Evolutionary conservation across 2,888 invertebrate species (phyloP).

Genomic region (Diaphora mendica): DNA sequence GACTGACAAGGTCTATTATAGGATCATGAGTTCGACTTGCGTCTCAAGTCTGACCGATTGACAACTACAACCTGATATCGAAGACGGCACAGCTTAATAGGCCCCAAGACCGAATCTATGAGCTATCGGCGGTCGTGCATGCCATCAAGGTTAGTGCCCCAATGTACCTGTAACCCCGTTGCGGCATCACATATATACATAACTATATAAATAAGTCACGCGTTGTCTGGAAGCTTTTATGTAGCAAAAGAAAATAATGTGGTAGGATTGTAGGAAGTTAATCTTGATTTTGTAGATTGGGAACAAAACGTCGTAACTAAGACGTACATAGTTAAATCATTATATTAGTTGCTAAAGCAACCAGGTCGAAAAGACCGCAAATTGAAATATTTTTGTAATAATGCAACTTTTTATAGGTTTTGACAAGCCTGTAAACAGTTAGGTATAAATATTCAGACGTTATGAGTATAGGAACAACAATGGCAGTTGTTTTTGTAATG

Average conservation of each 20-base stretch:
- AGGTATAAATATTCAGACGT: conserved; percentile 6
- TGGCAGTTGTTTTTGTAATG: conserved; percentile 37
- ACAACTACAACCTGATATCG: conserved; percentile 63
- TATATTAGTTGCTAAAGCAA: not conserved
- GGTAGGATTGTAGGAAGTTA: not conserved
- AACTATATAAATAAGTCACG: not conserved
- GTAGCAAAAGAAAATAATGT: not conserved
- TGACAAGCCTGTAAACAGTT: not conserved
- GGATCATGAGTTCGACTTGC: conserved; percentile 55
- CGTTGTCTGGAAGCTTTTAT: not conserved
- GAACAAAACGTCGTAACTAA: not conserved
- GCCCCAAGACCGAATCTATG: conserved; percentile 54
- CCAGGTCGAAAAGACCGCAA: not conserved
- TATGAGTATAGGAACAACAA: conserved; percentile 27
- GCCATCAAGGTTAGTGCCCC: conserved; percentile 63
- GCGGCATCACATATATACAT: conserved; percentile 34
- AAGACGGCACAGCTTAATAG: conserved; percentile 72
- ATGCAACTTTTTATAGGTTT: not conserved
- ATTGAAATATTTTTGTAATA: not conserved
- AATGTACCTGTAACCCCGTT: conserved; percentile 62
- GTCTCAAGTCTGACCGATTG: conserved; percentile 49
- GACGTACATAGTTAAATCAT: not conserved
- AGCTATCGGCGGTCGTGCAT: conserved; percentile 63
- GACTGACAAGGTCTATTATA: conserved; percentile 64
- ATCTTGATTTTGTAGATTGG: not conserved